Evolutionary conservation across 2,113 vertebrate genomes (phyloP).

Genomic region (Oreocharis arfaki): DNA sequence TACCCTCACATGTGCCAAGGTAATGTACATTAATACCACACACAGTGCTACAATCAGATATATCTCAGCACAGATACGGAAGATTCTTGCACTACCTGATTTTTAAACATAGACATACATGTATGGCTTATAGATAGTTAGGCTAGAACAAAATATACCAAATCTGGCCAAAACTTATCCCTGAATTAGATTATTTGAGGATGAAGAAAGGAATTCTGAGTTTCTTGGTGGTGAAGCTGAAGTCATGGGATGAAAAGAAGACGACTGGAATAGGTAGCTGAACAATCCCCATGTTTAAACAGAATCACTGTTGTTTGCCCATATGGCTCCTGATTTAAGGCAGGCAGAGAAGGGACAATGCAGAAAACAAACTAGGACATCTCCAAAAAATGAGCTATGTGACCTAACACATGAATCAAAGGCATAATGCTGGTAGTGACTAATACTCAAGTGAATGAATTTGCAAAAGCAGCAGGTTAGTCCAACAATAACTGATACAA

Average conservation of each 20-base stretch:
- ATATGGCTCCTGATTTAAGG: not conserved
- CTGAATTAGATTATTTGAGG: not conserved
- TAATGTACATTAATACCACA: not conserved
- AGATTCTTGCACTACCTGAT: not conserved
- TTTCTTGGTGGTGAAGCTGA: not conserved
- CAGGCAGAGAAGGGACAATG: not conserved
- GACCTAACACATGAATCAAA: not conserved
- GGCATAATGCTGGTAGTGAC: not conserved
- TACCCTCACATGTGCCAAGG: not conserved
- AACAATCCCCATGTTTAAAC: not conserved
- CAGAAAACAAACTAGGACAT: not conserved
- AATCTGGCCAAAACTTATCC: not conserved
- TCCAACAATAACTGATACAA: not conserved
- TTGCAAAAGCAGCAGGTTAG: not conserved
- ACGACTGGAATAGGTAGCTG: not conserved
- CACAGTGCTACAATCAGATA: not conserved
- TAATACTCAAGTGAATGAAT: not conserved
- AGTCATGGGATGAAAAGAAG: not conserved
- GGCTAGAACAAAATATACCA: not conserved
- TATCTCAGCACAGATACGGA: not conserved
- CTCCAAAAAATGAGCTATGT: not conserved
- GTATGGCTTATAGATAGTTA: not conserved
- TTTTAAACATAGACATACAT: not conserved
- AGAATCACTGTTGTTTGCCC: not conserved
- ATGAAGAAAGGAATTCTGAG: not conserved